A percentile compares a stretch with the other conserved stretches of the same genome.
phyloP scores from a whole-genome alignment of 2,113 vertebrate species.

The Paramormyrops kingsleyae region DNA sequence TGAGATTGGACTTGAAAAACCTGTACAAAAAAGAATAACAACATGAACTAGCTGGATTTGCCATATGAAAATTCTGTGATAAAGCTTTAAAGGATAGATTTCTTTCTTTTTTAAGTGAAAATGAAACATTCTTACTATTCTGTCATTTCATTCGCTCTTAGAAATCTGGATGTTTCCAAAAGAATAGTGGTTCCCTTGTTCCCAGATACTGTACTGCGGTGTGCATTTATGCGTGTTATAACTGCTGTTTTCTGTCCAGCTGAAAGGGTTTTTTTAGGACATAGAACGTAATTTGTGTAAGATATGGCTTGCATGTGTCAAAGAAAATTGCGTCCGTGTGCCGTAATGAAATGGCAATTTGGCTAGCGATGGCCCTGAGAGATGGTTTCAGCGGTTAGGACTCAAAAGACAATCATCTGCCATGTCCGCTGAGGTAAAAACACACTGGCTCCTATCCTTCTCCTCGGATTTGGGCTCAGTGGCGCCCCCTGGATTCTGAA shows the following conservation, averaged over 20 bases:
- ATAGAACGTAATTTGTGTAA: neutral
- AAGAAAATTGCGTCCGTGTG: constrained; percentile 9
- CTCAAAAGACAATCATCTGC: neutral
- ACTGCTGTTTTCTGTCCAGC: neutral
- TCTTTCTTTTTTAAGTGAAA: neutral
- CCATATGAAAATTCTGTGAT: neutral
- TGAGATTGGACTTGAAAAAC: neutral
- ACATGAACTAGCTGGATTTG: neutral
- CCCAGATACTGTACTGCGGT: neutral
- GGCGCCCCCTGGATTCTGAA: neutral
- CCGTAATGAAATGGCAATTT: constrained; percentile 13
- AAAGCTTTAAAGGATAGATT: neutral
- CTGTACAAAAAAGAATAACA: neutral
- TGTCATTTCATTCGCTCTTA: neutral
- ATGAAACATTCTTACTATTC: neutral
- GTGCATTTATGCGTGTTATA: neutral
- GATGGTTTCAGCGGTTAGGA: neutral
- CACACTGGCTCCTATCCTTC: neutral
- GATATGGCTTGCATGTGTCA: neutral
- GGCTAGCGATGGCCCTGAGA: neutral
- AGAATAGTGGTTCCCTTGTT: neutral
- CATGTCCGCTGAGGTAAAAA: neutral
- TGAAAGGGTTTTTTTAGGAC: neutral
- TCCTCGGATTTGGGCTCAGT: neutral
- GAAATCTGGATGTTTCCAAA: neutral